These are phyloP conservation scores for Scaptomyza caliginosa DNA, from an alignment of 2,888 invertebrate species.

Conservation along the genomic window DNA sequence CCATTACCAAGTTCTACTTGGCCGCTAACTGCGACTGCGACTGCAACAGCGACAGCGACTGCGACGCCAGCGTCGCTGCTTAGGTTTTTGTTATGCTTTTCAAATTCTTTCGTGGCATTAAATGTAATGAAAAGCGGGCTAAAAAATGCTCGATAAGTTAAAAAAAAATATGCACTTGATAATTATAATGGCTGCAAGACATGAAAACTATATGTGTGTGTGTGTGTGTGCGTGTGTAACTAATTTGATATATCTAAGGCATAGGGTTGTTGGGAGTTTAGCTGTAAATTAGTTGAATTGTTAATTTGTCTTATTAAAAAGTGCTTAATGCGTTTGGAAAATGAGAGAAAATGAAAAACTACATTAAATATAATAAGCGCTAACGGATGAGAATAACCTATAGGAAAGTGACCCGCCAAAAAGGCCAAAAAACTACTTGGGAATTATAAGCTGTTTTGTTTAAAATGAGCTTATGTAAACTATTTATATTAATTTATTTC, in stretches of 20 bases:
- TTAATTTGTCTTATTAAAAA: slow-evolving; percentile 48
- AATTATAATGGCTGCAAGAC: slow-evolving; percentile 71
- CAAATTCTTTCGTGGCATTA: slow-evolving; percentile 76
- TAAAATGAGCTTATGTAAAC: too few species aligned
- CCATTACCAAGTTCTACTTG: slow-evolving; percentile 67
- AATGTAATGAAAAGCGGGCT: slow-evolving; percentile 76
- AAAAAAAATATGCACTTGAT: slow-evolving; percentile 65
- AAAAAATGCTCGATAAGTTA: slow-evolving; percentile 66
- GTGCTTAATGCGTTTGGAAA: slow-evolving; percentile 31
- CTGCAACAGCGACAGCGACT: slow-evolving; percentile 3
- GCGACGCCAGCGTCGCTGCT: slow-evolving; percentile 3
- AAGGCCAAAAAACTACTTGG: neutral
- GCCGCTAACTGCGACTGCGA: slow-evolving; percentile 48
- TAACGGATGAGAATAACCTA: slow-evolving; percentile 2
- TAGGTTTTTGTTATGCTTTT: slow-evolving; percentile 71
- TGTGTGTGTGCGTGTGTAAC: slow-evolving; percentile 3
- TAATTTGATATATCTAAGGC: slow-evolving; percentile 15
- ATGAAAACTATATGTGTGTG: slow-evolving; percentile 46
- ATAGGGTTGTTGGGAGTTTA: slow-evolving; percentile 31
- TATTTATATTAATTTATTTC: neutral
- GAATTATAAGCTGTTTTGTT: neutral
- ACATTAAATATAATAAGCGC: slow-evolving; percentile 2
- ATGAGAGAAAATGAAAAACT: slow-evolving; percentile 9
- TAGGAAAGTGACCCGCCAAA: neutral
- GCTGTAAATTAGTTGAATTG: slow-evolving; percentile 44